Evolutionary conservation across 2,113 vertebrate species (phyloP).

Genomic region (Strigops habroptila): DNA sequence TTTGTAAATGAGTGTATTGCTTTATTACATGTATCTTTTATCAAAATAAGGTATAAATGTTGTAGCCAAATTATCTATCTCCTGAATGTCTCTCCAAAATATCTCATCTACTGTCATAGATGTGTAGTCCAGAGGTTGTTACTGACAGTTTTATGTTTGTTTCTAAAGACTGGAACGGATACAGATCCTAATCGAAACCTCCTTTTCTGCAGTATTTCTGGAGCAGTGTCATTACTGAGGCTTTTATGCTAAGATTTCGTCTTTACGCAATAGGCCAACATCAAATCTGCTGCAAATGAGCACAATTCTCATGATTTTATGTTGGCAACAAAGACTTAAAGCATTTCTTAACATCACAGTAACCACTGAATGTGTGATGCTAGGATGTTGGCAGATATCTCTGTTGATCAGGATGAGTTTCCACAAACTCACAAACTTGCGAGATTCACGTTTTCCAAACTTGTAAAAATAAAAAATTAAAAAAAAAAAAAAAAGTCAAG

Average conservation of each 20-base stretch:
- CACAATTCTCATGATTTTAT: not conserved
- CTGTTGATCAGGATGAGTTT: not conserved
- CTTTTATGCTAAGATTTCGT: not conserved
- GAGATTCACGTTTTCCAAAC: not conserved
- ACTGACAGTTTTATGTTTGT: not conserved
- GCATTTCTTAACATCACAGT: not conserved
- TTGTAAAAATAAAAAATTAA: not conserved
- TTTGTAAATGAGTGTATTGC: not conserved
- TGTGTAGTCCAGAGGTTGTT: not conserved
- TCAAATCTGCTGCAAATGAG: not conserved
- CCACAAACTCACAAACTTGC: not conserved
- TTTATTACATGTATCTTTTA: not conserved
- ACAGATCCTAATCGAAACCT: not conserved
- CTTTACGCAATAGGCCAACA: not conserved
- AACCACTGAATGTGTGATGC: not conserved
- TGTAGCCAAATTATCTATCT: not conserved
- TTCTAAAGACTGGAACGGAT: not conserved
- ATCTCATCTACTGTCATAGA: not conserved
- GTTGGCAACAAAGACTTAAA: not conserved
- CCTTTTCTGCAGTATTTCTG: conserved; percentile 1
- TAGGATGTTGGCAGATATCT: not conserved
- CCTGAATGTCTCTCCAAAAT: not conserved
- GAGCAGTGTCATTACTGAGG: not conserved
- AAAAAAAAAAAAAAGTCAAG: not conserved
- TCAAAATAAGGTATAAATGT: not conserved